Evolutionary conservation across 2,888 invertebrate species (phyloP).

Genomic region (Thalpophila matura): DNA sequence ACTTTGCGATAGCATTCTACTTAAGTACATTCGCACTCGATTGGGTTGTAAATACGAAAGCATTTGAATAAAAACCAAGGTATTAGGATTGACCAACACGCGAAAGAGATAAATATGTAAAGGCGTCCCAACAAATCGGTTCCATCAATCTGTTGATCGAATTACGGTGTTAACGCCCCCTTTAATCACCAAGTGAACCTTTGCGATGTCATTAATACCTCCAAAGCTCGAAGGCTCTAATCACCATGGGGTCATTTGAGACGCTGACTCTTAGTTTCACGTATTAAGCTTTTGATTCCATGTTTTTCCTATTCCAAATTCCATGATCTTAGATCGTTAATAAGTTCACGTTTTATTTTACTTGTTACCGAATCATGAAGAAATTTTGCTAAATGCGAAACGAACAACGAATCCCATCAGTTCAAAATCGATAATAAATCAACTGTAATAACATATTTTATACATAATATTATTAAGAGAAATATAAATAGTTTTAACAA

Average conservation of each 20-base stretch:
- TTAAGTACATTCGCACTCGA: not conserved
- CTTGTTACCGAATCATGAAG: too few species aligned
- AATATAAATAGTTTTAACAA: constrained; percentile 6
- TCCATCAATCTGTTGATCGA: constrained; percentile 69
- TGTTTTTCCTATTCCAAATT: constrained; percentile 21
- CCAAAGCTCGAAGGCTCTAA: constrained; percentile 62
- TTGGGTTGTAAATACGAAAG: not conserved
- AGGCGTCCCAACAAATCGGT: constrained; percentile 64
- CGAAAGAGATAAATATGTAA: constrained; percentile 56
- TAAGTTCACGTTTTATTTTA: too few species aligned
- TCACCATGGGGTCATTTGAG: constrained; percentile 60
- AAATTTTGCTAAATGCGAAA: too few species aligned
- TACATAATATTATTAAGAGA: not conserved
- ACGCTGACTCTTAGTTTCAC: constrained; percentile 33
- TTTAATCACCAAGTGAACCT: constrained; percentile 71
- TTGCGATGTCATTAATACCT: constrained; percentile 65
- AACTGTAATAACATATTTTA: not conserved
- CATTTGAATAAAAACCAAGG: constrained; percentile 1
- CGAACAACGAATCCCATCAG: too few species aligned
- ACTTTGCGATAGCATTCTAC: not conserved
- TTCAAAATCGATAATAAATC: too few species aligned
- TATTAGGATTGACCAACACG: constrained; percentile 39
- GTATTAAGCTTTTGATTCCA: constrained; percentile 14
- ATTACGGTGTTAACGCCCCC: constrained; percentile 68
- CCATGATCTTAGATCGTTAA: too few species aligned